Evolutionary conservation across 64 coral and sea anemone species (phyloP).

Genomic region (Exaiptasia diaphana): DNA sequence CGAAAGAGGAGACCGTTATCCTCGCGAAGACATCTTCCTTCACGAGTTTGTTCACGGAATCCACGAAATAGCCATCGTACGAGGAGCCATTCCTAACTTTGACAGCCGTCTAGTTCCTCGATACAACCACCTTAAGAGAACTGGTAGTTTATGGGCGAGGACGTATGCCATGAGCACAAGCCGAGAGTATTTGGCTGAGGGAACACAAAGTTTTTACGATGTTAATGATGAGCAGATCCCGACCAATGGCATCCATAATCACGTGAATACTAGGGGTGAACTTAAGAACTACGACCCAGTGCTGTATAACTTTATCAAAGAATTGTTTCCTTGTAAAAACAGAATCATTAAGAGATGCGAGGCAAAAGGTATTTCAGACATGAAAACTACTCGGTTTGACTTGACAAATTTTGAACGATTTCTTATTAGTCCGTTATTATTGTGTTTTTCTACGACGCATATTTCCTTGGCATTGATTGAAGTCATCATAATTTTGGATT

Average conservation of each 20-base stretch:
- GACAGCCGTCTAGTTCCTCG: slow-evolving; percentile 53
- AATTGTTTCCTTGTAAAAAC: slow-evolving; percentile 89
- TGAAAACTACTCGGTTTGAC: background rate
- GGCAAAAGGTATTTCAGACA: slow-evolving; percentile 26
- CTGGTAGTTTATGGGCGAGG: slow-evolving; percentile 28
- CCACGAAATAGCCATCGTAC: slow-evolving; percentile 65
- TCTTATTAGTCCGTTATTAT: background rate
- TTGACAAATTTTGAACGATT: background rate
- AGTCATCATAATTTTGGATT: background rate
- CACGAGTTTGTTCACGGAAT: slow-evolving; percentile 91
- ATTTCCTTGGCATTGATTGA: background rate
- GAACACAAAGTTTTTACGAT: slow-evolving; percentile 82
- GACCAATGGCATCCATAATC: slow-evolving; percentile 82
- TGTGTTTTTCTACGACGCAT: background rate
- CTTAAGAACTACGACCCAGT: slow-evolving; percentile 52
- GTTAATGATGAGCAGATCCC: slow-evolving; percentile 68
- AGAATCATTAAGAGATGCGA: slow-evolving; percentile 74
- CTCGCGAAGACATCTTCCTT: slow-evolving; percentile 91
- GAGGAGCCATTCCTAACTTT: slow-evolving; percentile 62
- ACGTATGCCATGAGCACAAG: slow-evolving; percentile 92
- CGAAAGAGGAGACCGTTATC: slow-evolving; percentile 62
- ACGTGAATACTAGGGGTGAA: slow-evolving; percentile 79
- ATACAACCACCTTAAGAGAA: slow-evolving; percentile 65
- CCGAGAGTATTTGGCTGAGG: slow-evolving; percentile 89
- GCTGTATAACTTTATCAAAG: slow-evolving; percentile 78